Evolutionary conservation across 2,113 vertebrate genomes (phyloP), one percentile per base, ranked within the genome.

Genomic region (Budorcas taxicolor): DNA sequence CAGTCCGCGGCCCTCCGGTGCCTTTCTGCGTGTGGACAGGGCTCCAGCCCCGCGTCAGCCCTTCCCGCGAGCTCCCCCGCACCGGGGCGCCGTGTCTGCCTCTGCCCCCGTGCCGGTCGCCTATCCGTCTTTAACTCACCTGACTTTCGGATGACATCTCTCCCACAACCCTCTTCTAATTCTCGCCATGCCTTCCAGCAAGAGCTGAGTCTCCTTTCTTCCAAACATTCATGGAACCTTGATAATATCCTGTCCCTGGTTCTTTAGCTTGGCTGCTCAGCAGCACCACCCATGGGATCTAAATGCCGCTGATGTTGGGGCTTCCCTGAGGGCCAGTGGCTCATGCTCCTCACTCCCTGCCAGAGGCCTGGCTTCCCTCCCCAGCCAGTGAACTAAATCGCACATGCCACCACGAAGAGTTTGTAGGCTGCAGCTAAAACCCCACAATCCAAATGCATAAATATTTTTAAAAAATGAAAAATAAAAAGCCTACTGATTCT

Each of bases 11-110:
- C n/a, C 29, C 29, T 52, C 11, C 2, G 6, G n/a, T n/a, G 17
- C 31, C 71, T 53, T 2, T 33, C 82, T 58, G 9, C 5, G 12
- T 11, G 0, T 53, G 6, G 31, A n/a, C 19, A 14, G 14, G 0
- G 6, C 21, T 45, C 29, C 5, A 13, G 16, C 17, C 27, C 3
- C 0, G 36, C 5, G 31, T 50, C 1, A 6, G 23, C 2, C 4
- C 31, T 74, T 29, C 21, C 8, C 25, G 12, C 0, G 0, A 13
- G 11, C 3, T 91, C 8, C 89, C 45, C 43, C 6, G 67, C 53
- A 5, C 5, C 53, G 78, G 82, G 62, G 13, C 23, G 19, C 52
- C 7, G 3, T 8, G 2, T 40, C 71, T 11, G 17, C 29, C 50
- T 62, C 15, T 45, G 15, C 82, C 17, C 36, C 19, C 3, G 2